Conservation (phyloP, 2,797 vertebrate species). For the Mus spretus region DNA sequence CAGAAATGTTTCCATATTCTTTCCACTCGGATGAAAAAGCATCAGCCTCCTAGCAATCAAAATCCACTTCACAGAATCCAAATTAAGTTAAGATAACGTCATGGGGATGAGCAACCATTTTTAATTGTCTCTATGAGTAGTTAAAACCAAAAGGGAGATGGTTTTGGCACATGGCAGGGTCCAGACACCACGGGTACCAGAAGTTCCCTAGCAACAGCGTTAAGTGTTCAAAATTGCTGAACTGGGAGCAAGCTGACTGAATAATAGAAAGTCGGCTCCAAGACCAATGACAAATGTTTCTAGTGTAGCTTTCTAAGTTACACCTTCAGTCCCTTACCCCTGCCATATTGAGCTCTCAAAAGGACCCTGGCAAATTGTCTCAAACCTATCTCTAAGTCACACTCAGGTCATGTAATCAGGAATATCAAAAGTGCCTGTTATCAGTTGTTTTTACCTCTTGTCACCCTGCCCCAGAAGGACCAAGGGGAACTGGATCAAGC, state of each 20-base stretch:
- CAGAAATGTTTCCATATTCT: slow-evolving; percentile 77
- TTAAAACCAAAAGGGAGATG: not conserved
- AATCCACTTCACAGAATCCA: slow-evolving; percentile 61
- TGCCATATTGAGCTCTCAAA: not conserved
- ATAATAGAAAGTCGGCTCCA: not conserved
- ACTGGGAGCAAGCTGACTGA: not conserved
- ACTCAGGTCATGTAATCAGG: not conserved
- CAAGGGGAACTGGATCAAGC: not conserved
- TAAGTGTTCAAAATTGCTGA: not conserved
- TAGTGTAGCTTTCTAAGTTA: not conserved
- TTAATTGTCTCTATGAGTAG: slow-evolving; percentile 31
- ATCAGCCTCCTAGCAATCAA: slow-evolving; percentile 60
- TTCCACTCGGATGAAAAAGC: slow-evolving; percentile 73
- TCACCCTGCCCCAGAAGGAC: not conserved
- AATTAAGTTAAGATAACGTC: slow-evolving; percentile 49
- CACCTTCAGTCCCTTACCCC: not conserved
- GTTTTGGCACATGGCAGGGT: not conserved
- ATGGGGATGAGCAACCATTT: not conserved
- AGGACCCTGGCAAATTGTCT: not conserved
- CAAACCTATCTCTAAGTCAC: not conserved
- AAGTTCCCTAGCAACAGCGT: not conserved
- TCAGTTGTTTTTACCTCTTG: not conserved
- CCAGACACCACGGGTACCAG: not conserved
- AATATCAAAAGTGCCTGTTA: not conserved
- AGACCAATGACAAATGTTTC: not conserved